Evolutionary conservation across 1,140 invertebrate species (phyloP).

Genomic region (Drosophila pandora): DNA sequence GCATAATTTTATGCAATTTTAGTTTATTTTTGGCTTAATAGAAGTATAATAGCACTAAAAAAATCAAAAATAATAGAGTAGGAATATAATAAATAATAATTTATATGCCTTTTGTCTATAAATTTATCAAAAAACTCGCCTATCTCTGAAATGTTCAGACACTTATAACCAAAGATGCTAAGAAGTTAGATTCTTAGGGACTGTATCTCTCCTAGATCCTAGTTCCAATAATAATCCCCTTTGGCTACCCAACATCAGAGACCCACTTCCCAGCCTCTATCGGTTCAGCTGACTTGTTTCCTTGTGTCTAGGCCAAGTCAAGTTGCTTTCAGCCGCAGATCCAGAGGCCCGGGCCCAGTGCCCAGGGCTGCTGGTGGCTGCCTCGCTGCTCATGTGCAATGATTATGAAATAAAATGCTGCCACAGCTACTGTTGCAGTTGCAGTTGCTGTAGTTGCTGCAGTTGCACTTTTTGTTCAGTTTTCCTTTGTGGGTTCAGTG

Average conservation of each 20-base stretch:
- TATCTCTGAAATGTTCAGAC: no score
- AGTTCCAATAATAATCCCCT: neutral
- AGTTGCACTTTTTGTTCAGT: conserved; percentile 46
- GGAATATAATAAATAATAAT: no score
- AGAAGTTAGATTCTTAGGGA: no score
- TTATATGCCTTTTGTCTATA: no score
- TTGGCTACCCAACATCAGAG: neutral
- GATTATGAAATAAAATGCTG: conserved; percentile 75
- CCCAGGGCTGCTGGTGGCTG: conserved; percentile 31
- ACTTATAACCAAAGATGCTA: no score
- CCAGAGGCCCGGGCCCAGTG: conserved; percentile 44
- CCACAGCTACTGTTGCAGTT: conserved; percentile 60
- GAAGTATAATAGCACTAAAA: no score
- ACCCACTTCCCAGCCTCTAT: neutral
- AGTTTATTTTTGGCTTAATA: no score
- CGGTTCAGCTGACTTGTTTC: conserved; percentile 12
- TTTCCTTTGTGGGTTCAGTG: conserved; percentile 58
- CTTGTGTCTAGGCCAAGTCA: conserved; percentile 46
- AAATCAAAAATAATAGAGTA: no score
- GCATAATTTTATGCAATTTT: no score
- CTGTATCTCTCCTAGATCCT: no score
- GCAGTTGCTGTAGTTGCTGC: conserved; percentile 44
- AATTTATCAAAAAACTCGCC: no score
- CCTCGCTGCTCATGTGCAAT: conserved; percentile 57
- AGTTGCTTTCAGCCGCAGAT: conserved; percentile 8